A percentile compares a stretch with the other conserved stretches of the same genome.
Evolutionary conservation across 1,140 invertebrate species (phyloP).

Genomic region (Antheraea pernyi): DNA sequence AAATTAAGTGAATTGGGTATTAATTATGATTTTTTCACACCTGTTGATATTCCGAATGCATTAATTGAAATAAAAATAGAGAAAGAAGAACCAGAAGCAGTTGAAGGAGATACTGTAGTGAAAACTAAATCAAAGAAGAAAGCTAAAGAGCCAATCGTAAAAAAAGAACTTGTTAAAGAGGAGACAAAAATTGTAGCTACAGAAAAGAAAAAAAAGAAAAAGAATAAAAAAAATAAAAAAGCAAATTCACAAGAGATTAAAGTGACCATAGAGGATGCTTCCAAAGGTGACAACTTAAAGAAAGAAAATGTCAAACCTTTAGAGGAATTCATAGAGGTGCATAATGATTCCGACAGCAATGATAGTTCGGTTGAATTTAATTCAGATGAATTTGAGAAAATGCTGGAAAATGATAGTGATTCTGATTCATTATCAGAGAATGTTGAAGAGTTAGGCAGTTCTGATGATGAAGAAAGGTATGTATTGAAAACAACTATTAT

Average conservation of each 20-base stretch:
- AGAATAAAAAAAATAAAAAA: conserved; percentile 16
- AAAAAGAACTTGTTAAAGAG: conserved; percentile 18
- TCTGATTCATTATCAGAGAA: conserved; percentile 23
- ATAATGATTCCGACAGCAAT: conserved; percentile 36
- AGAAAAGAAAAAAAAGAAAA: conserved; percentile 15
- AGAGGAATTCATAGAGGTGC: conserved; percentile 49
- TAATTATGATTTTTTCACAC: conserved; percentile 71
- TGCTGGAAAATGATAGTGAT: conserved; percentile 35
- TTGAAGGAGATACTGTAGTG: conserved; percentile 22
- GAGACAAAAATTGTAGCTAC: background rate
- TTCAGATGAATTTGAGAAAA: conserved; percentile 62
- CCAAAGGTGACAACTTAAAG: conserved; percentile 18
- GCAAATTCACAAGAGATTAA: background rate
- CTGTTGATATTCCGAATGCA: conserved; percentile 66
- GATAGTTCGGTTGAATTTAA: conserved; percentile 55
- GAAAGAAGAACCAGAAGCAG: conserved; percentile 17
- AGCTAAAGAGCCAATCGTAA: conserved; percentile 22
- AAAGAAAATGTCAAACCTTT: conserved; percentile 31
- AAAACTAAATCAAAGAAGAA: conserved; percentile 20
- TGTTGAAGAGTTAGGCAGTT: conserved; percentile 20
- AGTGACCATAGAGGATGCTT: background rate
- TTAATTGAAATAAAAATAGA: conserved; percentile 31
- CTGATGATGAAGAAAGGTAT: conserved; percentile 18
- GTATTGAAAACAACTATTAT: background rate
- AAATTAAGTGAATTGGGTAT: conserved; percentile 62